Evolutionary conservation across 2,113 vertebrate genomes (phyloP).

Genomic region (Falcunculus frontatus): DNA sequence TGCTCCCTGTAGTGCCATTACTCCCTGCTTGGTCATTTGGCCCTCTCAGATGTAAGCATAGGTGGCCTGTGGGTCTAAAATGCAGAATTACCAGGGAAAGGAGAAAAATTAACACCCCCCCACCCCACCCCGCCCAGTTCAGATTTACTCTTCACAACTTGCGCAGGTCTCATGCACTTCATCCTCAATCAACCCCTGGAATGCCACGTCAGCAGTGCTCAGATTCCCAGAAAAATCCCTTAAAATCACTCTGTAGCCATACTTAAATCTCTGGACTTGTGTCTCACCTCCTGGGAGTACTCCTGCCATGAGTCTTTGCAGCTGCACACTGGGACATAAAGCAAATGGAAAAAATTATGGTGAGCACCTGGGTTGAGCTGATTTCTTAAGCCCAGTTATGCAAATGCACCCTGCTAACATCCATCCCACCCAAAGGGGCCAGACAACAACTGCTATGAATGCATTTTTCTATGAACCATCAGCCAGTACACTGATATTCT

Average conservation of each 20-base stretch:
- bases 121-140: not conserved
- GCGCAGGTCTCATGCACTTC: not conserved
- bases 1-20: not conserved
- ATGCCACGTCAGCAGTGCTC: not conserved
- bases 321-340: not conserved
- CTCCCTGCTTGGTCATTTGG: not conserved
- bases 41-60: not conserved
- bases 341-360: conserved; percentile 54
- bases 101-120: not conserved
- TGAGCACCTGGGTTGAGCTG: not conserved
- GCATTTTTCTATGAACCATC: not conserved
- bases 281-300: not conserved
- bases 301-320: rapidly evolving
- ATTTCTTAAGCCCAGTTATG: not conserved
- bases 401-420: not conserved
- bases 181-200: not conserved
- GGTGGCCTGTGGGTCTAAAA: not conserved
- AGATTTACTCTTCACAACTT: not conserved
- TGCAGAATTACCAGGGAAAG: not conserved
- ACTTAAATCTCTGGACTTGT: not conserved
- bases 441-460: not conserved
- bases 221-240: not conserved
- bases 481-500: not conserved
- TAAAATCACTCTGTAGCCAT: not conserved
- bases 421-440: not conserved